Evolutionary conservation across 2,888 invertebrate genomes (phyloP).

Genomic region (Apamea sordens): DNA sequence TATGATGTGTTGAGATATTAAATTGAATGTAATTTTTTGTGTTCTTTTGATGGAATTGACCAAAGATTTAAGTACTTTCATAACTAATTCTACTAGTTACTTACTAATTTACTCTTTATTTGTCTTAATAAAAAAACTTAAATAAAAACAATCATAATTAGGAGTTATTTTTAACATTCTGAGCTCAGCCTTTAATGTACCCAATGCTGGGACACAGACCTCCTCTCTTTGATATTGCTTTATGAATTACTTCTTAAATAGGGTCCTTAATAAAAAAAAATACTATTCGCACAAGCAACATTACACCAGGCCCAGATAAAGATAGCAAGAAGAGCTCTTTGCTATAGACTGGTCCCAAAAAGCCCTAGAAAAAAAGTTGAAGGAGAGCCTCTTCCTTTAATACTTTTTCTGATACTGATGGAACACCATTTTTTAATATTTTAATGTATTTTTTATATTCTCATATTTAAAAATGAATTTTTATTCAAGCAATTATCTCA

Average conservation of each 20-base stretch:
- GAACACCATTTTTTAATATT: neutral
- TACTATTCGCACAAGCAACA: neutral
- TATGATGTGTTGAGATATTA: neutral
- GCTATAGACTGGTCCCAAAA: neutral
- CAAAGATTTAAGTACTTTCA: neutral
- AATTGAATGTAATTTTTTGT: neutral
- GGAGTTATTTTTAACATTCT: neutral
- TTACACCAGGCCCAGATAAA: too few relatives aligned
- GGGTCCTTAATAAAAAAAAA: neutral
- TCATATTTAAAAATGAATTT: neutral
- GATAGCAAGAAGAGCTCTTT: neutral
- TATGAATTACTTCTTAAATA: neutral
- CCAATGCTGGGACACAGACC: too few relatives aligned
- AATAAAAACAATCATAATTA: neutral
- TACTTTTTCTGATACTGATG: neutral
- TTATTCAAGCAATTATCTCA: neutral
- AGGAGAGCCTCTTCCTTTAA: too few relatives aligned
- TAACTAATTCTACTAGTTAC: neutral
- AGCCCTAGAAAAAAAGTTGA: neutral
- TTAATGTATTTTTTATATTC: neutral
- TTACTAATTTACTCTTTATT: neutral
- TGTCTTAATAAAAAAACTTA: neutral
- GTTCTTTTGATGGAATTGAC: neutral
- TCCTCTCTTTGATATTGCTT: too few relatives aligned
- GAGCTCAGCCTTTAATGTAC: neutral